Conservation (phyloP, 92 coral and sea anemone genomes). For the Heteractis magnifica region DNA sequence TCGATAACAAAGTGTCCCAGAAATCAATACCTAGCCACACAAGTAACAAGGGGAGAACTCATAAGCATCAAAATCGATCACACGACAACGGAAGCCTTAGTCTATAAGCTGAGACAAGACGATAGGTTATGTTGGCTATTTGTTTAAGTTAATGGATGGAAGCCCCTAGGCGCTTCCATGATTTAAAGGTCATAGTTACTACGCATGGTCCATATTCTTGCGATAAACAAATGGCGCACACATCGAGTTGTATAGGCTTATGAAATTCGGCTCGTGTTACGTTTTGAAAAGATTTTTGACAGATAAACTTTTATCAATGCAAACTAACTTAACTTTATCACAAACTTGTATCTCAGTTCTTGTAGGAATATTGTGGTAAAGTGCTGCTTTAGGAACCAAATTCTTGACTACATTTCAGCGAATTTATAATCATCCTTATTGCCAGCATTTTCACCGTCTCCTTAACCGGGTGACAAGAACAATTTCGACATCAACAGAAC, state of each 20-base stretch:
- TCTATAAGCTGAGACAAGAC: neutral
- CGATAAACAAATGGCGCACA: neutral
- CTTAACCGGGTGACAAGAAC: neutral
- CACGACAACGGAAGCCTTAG: neutral
- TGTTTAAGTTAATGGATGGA: neutral
- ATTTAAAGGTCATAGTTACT: neutral
- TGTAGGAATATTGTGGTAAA: neutral
- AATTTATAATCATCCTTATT: neutral
- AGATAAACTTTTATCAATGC: neutral
- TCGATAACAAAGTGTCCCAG: neutral
- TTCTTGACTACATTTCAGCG: neutral
- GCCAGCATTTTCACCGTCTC: neutral
- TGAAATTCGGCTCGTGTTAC: neutral
- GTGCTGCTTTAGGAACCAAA: neutral
- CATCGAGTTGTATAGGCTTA: neutral
- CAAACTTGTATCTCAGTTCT: too few species aligned
- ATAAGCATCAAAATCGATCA: neutral
- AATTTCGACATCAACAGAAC: neutral
- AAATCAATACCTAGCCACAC: neutral
- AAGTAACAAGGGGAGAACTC: neutral
- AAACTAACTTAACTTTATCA: neutral
- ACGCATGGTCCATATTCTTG: neutral
- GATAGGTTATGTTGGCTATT: neutral
- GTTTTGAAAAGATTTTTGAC: neutral
- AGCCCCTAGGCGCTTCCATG: neutral